phyloP scores from a whole-genome alignment of 2,113 vertebrate genomes.

The Elaphurus davidianus region DNA sequence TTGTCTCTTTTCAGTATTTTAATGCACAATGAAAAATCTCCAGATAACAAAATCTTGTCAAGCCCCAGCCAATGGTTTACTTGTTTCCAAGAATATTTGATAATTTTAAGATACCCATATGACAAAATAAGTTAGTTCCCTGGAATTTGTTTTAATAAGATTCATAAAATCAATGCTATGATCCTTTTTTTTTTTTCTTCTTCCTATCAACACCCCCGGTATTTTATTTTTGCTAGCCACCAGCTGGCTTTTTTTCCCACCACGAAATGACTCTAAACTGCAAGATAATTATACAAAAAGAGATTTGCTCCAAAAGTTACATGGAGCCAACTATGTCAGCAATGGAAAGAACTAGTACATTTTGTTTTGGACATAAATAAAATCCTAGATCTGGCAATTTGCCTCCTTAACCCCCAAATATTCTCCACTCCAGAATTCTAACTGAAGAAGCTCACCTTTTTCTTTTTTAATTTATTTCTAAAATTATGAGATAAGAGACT shows the following conservation, averaged over 20 bases:
- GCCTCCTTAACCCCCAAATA: constrained; percentile 31
- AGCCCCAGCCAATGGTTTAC: background rate
- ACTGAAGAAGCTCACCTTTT: background rate
- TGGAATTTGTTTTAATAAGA: constrained; percentile 38
- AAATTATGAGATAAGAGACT: background rate
- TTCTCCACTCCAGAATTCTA: background rate
- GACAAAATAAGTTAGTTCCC: constrained; percentile 25
- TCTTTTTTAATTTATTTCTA: background rate
- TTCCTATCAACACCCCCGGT: constrained; percentile 13
- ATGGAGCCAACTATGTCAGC: constrained; percentile 72
- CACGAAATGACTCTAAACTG: constrained; percentile 53
- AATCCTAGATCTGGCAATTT: constrained; percentile 13
- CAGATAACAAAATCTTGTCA: constrained; percentile 6
- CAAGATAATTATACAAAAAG: constrained; percentile 66
- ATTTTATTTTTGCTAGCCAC: constrained; percentile 48
- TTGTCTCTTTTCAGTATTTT: background rate
- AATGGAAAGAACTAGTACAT: constrained; percentile 76
- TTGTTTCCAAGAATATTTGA: constrained; percentile 38
- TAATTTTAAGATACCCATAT: constrained; percentile 47
- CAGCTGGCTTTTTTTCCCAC: constrained; percentile 53
- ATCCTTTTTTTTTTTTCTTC: background rate
- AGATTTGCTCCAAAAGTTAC: constrained; percentile 60
- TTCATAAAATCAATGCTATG: constrained; percentile 41
- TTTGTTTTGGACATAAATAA: constrained; percentile 66
- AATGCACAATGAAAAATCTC: background rate